phyloP scores from a whole-genome alignment of 2,888 invertebrate species.

The Sinelater perroti region DNA sequence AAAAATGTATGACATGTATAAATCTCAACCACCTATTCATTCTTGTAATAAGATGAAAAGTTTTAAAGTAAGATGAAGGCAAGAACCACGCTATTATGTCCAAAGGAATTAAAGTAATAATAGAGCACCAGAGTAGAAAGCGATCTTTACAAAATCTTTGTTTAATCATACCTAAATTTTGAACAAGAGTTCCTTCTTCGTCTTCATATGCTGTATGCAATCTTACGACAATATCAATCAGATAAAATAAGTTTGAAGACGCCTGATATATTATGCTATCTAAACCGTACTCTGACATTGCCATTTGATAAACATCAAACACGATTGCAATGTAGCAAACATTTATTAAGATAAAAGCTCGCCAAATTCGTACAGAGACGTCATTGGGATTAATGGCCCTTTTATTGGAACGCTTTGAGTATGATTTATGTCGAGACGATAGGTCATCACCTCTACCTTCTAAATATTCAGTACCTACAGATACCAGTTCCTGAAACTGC shows the following conservation, averaged over 20 bases:
- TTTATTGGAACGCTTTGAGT: not conserved
- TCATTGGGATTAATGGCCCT: constrained; percentile 16
- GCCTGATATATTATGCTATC: constrained; percentile 29
- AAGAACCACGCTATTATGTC: constrained; percentile 32
- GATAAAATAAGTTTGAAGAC: constrained; percentile 31
- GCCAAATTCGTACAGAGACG: constrained; percentile 22
- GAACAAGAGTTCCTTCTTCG: constrained; percentile 24
- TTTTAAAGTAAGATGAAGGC: not conserved
- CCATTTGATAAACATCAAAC: constrained; percentile 35
- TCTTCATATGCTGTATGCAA: constrained; percentile 33
- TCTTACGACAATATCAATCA: constrained; percentile 24
- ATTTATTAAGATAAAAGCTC: constrained; percentile 20
- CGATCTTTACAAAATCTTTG: constrained; percentile 5
- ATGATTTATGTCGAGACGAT: too few species aligned
- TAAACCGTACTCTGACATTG: constrained; percentile 10
- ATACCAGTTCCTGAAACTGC: constrained; percentile 1
- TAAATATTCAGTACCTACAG: constrained; percentile 22
- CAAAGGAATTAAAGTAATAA: constrained; percentile 32
- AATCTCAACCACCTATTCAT: constrained; percentile 30
- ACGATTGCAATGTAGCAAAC: constrained; percentile 33
- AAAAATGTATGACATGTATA: constrained; percentile 20
- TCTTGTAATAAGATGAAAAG: constrained; percentile 17
- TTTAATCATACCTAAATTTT: constrained; percentile 23
- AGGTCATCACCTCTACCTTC: too few species aligned
- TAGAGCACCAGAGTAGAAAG: constrained; percentile 13